phyloP scores from a whole-genome alignment of 1,140 invertebrate genomes.

The Frieseomelitta varia region DNA sequence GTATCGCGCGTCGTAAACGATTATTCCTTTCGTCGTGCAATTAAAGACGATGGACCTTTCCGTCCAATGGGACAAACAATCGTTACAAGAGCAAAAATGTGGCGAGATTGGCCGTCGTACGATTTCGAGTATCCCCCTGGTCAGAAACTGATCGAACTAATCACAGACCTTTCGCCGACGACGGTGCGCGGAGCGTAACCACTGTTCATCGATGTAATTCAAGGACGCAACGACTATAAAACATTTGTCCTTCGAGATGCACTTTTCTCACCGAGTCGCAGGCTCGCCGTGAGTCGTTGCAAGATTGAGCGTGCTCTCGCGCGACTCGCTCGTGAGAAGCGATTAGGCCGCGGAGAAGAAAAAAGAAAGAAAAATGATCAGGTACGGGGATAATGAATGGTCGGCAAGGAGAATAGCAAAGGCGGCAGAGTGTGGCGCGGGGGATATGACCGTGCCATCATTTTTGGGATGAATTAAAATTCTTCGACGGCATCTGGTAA shows the following conservation, averaged over 20 bases:
- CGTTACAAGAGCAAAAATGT: not conserved
- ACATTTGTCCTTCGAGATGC: not conserved
- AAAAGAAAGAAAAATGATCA: slow-evolving; percentile 55
- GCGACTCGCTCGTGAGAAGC: slow-evolving; percentile 70
- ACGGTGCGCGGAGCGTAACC: not conserved
- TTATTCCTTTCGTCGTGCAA: not conserved
- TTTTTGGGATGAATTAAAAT: slow-evolving; percentile 74
- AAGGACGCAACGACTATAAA: not conserved
- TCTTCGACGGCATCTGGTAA: slow-evolving; percentile 59
- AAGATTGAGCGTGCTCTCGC: slow-evolving; percentile 41
- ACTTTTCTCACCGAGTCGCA: not conserved
- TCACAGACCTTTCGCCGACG: not conserved
- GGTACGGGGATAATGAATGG: slow-evolving; percentile 70
- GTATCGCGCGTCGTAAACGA: not conserved
- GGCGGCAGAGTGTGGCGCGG: slow-evolving; percentile 6
- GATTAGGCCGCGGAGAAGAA: slow-evolving; percentile 60
- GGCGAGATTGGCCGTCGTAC: not conserved
- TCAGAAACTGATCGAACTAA: not conserved
- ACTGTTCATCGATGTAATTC: not conserved
- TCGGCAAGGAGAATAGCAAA: slow-evolving; percentile 56
- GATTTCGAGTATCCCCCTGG: not conserved
- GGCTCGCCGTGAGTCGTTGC: not conserved
- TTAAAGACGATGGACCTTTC: not conserved
- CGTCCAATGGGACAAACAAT: not conserved
- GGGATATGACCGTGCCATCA: slow-evolving; percentile 68